Conservation (phyloP, 2,888 invertebrate genomes). For the Agriotes lineatus region DNA sequence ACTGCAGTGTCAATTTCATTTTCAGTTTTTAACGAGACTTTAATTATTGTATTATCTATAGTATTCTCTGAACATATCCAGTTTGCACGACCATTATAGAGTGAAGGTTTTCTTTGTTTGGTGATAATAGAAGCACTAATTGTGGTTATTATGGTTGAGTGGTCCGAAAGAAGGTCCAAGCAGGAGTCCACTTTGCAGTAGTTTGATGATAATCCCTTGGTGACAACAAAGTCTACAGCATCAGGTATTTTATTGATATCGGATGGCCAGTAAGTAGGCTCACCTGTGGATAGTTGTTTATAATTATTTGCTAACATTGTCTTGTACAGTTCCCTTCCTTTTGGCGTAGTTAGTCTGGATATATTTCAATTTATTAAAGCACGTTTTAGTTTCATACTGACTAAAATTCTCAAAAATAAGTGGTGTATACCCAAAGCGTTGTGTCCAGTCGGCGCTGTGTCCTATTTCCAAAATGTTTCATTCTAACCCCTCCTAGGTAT, state of each 20-base stretch:
- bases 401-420: no score
- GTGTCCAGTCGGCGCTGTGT: no score
- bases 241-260: slow-evolving; percentile 18
- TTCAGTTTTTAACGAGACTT: slow-evolving; percentile 12
- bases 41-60: slow-evolving; percentile 21
- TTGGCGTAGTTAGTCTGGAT: neutral
- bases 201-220: slow-evolving; percentile 11
- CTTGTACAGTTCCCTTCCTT: neutral
- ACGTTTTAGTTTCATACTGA: no score
- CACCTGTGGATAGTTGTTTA: neutral
- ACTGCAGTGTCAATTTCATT: slow-evolving; percentile 3
- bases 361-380: no score
- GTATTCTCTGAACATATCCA: slow-evolving; percentile 25
- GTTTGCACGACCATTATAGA: no score
- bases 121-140: slow-evolving; percentile 16
- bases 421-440: no score
- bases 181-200: slow-evolving; percentile 20
- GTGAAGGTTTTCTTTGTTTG: slow-evolving; percentile 9
- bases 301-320: neutral
- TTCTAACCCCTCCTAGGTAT: no score
- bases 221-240: neutral
- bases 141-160: slow-evolving; percentile 15
- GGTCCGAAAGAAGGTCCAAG: slow-evolving; percentile 9
- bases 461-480: no score
- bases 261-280: neutral